phyloP scores from a whole-genome alignment of 2,797 vertebrate species.

The Anguilla anguilla region DNA sequence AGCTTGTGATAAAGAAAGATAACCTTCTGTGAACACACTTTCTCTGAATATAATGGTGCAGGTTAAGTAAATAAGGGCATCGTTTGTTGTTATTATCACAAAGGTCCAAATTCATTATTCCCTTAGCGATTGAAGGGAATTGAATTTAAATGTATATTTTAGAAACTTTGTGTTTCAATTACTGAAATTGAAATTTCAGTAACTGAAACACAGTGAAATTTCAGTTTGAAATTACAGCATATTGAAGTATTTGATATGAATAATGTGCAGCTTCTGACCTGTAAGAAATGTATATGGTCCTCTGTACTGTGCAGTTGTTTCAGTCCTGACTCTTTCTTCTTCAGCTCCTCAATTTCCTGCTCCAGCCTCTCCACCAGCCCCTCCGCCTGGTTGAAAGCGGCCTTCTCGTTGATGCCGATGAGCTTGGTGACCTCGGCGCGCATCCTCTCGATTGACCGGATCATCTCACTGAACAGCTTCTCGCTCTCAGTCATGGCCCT shows the following conservation, averaged over 20 bases:
- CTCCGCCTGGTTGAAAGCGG: conserved; percentile 75
- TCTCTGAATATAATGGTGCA: background rate
- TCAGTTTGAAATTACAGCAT: background rate
- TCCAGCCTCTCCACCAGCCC: conserved; percentile 81
- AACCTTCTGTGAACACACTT: background rate
- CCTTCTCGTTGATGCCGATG: conserved; percentile 81
- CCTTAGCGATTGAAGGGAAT: background rate
- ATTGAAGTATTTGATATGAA: background rate
- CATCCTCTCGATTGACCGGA: conserved; percentile 80
- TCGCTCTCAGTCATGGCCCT: conserved; percentile 80
- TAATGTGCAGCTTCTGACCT: conserved; percentile 53
- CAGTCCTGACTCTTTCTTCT: conserved; percentile 71
- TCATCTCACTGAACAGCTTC: conserved; percentile 83
- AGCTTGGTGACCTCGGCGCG: conserved; percentile 79
- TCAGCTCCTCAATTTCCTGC: conserved; percentile 81
- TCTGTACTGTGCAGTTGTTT: conserved; percentile 75
- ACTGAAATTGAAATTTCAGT: too few species aligned
- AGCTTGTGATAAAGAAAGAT: background rate
- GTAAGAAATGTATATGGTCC: conserved; percentile 78
- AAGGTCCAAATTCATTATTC: background rate
- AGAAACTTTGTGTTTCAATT: background rate
- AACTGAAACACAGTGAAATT: too few species aligned
- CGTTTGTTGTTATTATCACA: background rate
- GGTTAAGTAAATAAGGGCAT: background rate
- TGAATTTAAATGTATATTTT: too few species aligned